Base-by-base conservation (phyloP, 2,888 invertebrate genomes). In the Monoplex corrugatus region DNA sequence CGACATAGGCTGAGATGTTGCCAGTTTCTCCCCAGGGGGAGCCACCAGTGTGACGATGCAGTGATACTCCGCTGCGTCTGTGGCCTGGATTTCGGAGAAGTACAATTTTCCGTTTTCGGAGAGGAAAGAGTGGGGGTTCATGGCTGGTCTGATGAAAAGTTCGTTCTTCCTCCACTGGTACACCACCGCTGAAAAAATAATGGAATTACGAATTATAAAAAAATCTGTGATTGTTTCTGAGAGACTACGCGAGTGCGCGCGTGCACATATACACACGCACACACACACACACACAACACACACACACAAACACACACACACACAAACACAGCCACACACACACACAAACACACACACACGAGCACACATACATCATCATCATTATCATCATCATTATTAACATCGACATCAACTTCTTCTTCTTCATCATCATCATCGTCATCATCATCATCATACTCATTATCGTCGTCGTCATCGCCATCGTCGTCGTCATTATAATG, bases 101-200 rank as follows among this genome's bases (percentile, higher is more conserved):
- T 99, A 99, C 35, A 99, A 97, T 13, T 98, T 98, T 80, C 99
- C 99, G 96, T 99, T 99, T 94, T 97, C 97, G 0, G 99, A 99
- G 0, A 98, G 98, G 97, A 99, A 99, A 0, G 98, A 98, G 91
- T 95, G 93, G 6, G 92, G 92, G 87, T 99, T 97, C 94, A 97
- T 97, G 96, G 98, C 98, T 96, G 99, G 98, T 95, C 99, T 98
- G 0, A 99, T 98, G 93, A 99, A 98, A 0, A 98, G 98, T 93
- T 98, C 98, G 94, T 97, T 97, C 91, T 99, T 97, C 16, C 98
- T 98, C 99, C 99, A 99, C 93, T 98, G 97, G 96, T 98, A 99
- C 10, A 87, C 57, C 5, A 89, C 82, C 45, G 32, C 82, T 83
- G n/a, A 28, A 44, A 43, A 28, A 43, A 8, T 5, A 43, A 28